Evolutionary conservation across 2,888 invertebrate genomes (phyloP).

Genomic region (Agonum fuliginosum): DNA sequence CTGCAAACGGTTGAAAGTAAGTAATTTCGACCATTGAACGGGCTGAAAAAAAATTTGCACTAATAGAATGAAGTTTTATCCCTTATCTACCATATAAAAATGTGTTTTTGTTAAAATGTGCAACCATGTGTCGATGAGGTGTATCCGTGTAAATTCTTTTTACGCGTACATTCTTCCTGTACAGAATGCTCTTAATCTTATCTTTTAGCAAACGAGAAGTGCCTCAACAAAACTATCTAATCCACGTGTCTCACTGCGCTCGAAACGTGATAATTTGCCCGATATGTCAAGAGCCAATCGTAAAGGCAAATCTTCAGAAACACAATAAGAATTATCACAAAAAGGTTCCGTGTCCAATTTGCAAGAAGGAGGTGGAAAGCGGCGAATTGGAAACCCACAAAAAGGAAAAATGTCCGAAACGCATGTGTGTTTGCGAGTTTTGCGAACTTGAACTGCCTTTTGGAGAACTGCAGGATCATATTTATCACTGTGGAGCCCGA

Average conservation of each 20-base stretch:
- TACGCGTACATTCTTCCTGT: slow-evolving; percentile 62
- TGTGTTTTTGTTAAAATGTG: too few relatives aligned
- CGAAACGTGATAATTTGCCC: slow-evolving; percentile 81
- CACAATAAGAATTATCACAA: slow-evolving; percentile 70
- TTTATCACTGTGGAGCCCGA: slow-evolving; percentile 82
- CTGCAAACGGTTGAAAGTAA: too few relatives aligned
- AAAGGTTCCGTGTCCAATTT: slow-evolving; percentile 72
- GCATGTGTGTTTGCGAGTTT: slow-evolving; percentile 78
- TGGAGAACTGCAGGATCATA: slow-evolving; percentile 77
- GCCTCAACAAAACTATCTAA: slow-evolving; percentile 80
- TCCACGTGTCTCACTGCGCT: slow-evolving; percentile 82
- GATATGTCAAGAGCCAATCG: slow-evolving; percentile 81
- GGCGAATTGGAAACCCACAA: slow-evolving; percentile 74
- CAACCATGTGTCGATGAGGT: too few relatives aligned
- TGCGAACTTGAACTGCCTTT: slow-evolving; percentile 81
- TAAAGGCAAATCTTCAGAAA: slow-evolving; percentile 75
- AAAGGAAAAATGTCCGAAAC: slow-evolving; percentile 75
- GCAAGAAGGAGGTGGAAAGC: slow-evolving; percentile 74
- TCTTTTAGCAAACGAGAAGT: slow-evolving; percentile 84
- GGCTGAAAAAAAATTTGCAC: too few relatives aligned
- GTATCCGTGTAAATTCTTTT: slow-evolving; percentile 52
- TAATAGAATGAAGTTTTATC: too few relatives aligned
- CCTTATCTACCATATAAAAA: too few relatives aligned
- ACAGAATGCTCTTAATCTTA: too few relatives aligned
- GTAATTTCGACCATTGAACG: too few relatives aligned